Evolutionary conservation across 2,888 invertebrate species (phyloP), one percentile per base, ranked within the genome.

Genomic region (Agrilus biguttatus): DNA sequence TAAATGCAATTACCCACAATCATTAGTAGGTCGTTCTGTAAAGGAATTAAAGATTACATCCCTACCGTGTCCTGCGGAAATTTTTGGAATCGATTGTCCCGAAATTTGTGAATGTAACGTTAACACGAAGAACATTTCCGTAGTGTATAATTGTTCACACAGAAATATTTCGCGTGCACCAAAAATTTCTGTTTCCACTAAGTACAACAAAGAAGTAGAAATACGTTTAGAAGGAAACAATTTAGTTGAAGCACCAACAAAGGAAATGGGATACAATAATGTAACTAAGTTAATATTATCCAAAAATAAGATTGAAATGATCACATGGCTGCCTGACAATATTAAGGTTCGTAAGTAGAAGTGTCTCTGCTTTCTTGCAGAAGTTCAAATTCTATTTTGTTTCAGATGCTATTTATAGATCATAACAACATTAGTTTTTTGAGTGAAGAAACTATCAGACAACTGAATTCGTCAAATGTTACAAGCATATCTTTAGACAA

Each of bases 121-220:
- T 13, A 65, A 73, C 36, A 68, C 69, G 1, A 57, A 54, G 35
- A 71, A 74, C 47, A 51, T 52, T 7, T 62, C 72, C 0, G 55
- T 73, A 4, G 54, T 75, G 5, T 59, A 78, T 1, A 66, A 80
- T 54, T 80, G 80, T 52, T 67, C 72, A 0, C 55, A 66, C 37
- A 58, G 56, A 14, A 66, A 69, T 38, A 53, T 77, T 1, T 69
- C 59, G 0, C 49, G 60, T 23, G 54, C 71, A 1, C 77, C 78
- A 1, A 43, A 50, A 4, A 52, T 56, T 8, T 14, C n/a, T 12
- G 23, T 45, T 32, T 43, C 44, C 10, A 38, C 49, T 50, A 42
- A 13, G 34, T 36, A 6, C n/a, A 42, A n/a, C 33, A 44, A 50
- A 23, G 50, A 54, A 36, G 50, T 54, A 5, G 54, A 52, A 35